phyloP scores from a whole-genome alignment of 2,888 invertebrate genomes.

The Dolichopus griseipennis region DNA sequence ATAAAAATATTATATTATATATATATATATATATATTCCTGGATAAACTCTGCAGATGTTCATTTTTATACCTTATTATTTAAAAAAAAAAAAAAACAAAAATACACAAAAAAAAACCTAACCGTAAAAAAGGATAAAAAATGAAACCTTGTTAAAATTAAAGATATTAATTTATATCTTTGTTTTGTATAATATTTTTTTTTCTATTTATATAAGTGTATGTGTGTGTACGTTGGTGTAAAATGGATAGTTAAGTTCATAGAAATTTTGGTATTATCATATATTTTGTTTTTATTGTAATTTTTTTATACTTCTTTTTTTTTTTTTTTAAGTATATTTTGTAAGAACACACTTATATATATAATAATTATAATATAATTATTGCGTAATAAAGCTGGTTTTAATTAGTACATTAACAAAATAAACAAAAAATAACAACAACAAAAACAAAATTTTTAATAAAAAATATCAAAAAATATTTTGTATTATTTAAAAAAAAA shows the following conservation, averaged over 20 bases:
- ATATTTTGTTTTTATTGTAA: neutral
- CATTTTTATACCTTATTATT: neutral
- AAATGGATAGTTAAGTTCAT: neutral
- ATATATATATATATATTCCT: too few species aligned
- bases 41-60: neutral
- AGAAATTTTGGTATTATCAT: neutral
- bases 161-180: neutral
- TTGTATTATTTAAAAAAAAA: too few species aligned
- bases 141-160: neutral
- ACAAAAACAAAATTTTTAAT: neutral
- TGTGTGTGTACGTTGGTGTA: neutral
- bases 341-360: neutral
- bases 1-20: too few species aligned
- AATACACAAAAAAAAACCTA: too few species aligned
- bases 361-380: neutral
- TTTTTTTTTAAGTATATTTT: too few species aligned
- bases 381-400: conserved; percentile 1
- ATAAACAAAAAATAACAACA: neutral
- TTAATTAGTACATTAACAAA: neutral
- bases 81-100: too few species aligned
- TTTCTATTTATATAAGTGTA: too few species aligned
- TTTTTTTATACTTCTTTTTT: neutral
- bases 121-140: too few species aligned
- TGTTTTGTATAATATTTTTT: neutral
- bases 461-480: too few species aligned